Base-by-base conservation (phyloP, 2,888 invertebrate species). In the Agapetus fuscipes region DNA sequence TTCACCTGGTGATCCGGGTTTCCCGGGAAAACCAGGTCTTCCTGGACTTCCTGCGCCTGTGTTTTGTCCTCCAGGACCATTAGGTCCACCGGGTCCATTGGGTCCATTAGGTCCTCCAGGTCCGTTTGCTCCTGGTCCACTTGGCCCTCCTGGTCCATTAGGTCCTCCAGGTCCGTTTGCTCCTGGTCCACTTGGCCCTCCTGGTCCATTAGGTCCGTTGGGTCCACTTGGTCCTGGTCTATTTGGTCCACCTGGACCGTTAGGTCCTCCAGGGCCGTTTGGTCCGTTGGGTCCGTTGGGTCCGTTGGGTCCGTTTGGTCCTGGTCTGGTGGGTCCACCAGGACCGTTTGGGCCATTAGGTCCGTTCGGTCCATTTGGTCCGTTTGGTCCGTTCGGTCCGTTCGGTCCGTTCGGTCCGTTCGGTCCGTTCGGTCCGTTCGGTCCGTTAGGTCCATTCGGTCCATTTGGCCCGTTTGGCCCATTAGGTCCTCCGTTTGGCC, bases 101-200 rank as follows among this genome's bases (percentile, higher is more conserved):
- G 39, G 40, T 6, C 42, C 37, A 12, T 33, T 34, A 17, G 25
- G 36, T 39, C 31, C 25, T 3, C 43, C 46, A 33, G 45, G 37
- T 26, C 42, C 43, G 31, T 36, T 44, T 26, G 48, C 41, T 39
- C 46, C 30, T n/a, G n/a, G 25, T 2, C 36, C 30, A 3, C 20
- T 20, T 4, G 30, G 10, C 2, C 30, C 24, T 30, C 29, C 29
- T 2, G 11, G 3, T 20, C 36, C 36, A 15, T 20, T 20, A 6
- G 2, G 6, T 5, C 30, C 15, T 30, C 20, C 20, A 15, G 25
- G n/a, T 25, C 31, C 40, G 17, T 14, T 10, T 6, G 13, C 17
- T 25, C 25, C 31, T 30, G 35, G 37, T 28, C 38, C 44, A 17
- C 39, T 37, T 13, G 30, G 30, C 9, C 37, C 34, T 10, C 41